Evolutionary conservation across 2,888 invertebrate genomes (phyloP).

Genomic region (Diaphora mendica): DNA sequence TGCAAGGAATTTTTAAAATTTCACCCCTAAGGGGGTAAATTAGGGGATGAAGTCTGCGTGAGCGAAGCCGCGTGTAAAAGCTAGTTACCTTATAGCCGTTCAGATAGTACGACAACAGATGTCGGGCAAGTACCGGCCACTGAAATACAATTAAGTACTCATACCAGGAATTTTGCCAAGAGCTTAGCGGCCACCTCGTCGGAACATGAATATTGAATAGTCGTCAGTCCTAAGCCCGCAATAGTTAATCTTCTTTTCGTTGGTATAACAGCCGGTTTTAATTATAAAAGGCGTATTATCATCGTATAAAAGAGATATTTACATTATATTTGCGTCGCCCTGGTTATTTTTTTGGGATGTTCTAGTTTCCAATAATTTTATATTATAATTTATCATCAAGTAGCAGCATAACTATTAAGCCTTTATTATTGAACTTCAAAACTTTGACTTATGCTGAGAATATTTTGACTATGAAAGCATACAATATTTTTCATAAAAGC

Average conservation of each 20-base stretch:
- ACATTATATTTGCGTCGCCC: slow-evolving; percentile 16
- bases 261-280: slow-evolving; percentile 57
- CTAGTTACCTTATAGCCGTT: neutral
- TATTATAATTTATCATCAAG: no score
- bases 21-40: no score
- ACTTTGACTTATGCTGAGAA: neutral
- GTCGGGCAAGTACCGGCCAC: slow-evolving; percentile 15
- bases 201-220: slow-evolving; percentile 55
- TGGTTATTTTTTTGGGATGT: slow-evolving; percentile 10
- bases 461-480: neutral
- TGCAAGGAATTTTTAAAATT: no score
- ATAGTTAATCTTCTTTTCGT: slow-evolving; percentile 67
- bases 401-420: neutral
- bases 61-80: no score
- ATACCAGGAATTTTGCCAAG: slow-evolving; percentile 46
- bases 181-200: slow-evolving; percentile 62
- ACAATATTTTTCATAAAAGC: no score
- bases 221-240: slow-evolving; percentile 57
- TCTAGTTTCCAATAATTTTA: neutral
- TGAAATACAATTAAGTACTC: slow-evolving; percentile 49
- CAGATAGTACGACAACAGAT: slow-evolving; percentile 7
- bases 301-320: slow-evolving; percentile 26
- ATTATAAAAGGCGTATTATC: slow-evolving; percentile 57
- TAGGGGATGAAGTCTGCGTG: no score
- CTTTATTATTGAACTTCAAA: neutral